Percentiles rank a stretch among this genome's conserved stretches.
Evolutionary conservation across 1,140 invertebrate genomes (phyloP).

Genomic region (Micrasema minimum): DNA sequence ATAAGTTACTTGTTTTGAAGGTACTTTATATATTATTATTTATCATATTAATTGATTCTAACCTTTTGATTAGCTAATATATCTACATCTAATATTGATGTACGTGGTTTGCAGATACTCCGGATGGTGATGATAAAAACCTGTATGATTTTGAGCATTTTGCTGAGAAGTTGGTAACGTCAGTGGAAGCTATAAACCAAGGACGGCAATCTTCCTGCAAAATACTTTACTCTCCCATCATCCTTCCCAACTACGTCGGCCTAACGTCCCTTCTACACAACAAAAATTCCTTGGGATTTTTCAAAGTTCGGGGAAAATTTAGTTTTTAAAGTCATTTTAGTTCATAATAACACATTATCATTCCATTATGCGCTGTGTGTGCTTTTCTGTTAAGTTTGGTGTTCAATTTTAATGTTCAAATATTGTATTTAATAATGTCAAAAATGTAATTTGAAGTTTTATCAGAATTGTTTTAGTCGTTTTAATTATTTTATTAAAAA

Average conservation of each 20-base stretch:
- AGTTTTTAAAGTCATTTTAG: constrained; percentile 73
- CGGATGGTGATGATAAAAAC: constrained; percentile 59
- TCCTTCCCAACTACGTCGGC: constrained; percentile 84
- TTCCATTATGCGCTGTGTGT: not conserved
- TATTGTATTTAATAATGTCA: not conserved
- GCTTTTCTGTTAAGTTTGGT: not conserved
- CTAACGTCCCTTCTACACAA: constrained; percentile 85
- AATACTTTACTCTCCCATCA: constrained; percentile 76
- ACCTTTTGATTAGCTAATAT: no score
- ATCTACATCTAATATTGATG: no score
- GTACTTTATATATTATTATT: no score
- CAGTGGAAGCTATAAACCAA: constrained; percentile 60
- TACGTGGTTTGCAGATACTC: no score
- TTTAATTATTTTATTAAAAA: no score
- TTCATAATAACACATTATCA: not conserved
- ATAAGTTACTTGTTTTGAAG: no score
- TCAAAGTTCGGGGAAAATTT: constrained; percentile 85
- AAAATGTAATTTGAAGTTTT: no score
- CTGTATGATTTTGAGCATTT: constrained; percentile 72
- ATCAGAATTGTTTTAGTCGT: no score
- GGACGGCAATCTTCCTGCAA: constrained; percentile 60
- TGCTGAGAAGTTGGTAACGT: constrained; percentile 65
- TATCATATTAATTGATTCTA: no score
- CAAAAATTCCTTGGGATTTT: constrained; percentile 84
- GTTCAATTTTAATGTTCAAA: not conserved